phyloP scores from a whole-genome alignment of 2,113 vertebrate genomes.

The Tricholaema leucomelas region DNA sequence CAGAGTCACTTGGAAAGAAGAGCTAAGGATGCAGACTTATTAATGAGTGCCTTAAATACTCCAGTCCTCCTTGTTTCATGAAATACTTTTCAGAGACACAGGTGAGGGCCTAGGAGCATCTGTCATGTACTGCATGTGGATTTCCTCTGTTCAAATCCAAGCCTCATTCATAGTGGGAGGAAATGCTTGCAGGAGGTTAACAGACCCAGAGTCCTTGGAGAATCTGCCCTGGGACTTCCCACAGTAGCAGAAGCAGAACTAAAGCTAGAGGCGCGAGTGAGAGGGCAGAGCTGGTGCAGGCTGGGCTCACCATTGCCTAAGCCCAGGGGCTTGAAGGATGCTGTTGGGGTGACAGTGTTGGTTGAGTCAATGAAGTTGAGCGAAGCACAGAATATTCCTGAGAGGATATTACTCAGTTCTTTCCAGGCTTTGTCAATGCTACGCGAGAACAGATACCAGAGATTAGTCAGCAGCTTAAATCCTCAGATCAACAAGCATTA shows the following conservation, averaged over 20 bases:
- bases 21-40: neutral
- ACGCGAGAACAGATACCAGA: conserved; percentile 20
- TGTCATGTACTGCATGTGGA: neutral
- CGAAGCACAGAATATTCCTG: conserved; percentile 97
- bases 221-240: neutral
- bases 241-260: accelerated
- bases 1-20: neutral
- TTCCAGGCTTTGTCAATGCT: conserved; percentile 95
- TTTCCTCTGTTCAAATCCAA: neutral
- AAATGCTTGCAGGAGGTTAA: neutral
- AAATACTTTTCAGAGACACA: neutral
- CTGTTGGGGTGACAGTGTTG: conserved; percentile 93
- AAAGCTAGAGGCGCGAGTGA: neutral
- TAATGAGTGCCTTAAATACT: neutral
- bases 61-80: neutral
- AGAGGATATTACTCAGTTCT: conserved; percentile 94
- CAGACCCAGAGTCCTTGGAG: neutral
- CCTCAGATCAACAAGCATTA: neutral
- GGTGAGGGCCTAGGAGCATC: neutral
- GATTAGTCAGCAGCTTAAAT: neutral
- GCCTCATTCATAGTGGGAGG: neutral
- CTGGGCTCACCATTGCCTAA: conserved; percentile 84
- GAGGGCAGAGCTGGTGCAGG: neutral
- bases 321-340: conserved; percentile 96
- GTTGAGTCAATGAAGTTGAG: conserved; percentile 98